phyloP scores from a whole-genome alignment of 2,113 vertebrate genomes.

The Corythaixoides concolor region DNA sequence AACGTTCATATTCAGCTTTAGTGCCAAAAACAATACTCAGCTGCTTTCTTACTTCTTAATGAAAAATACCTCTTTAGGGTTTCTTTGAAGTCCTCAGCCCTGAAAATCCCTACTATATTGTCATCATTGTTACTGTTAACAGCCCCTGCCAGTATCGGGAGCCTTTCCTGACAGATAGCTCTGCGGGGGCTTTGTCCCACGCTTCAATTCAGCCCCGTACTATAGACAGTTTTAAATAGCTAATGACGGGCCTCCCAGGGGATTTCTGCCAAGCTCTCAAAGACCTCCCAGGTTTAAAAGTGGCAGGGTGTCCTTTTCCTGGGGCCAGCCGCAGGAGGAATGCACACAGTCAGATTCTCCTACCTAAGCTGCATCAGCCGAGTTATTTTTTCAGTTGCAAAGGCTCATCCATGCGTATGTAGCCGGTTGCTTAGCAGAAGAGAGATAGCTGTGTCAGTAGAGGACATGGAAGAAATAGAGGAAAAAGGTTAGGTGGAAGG shows the following conservation, averaged over 20 bases:
- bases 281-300: conserved; percentile 64
- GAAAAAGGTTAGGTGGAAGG: background rate
- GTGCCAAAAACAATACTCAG: conserved; percentile 24
- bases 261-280: conserved; percentile 41
- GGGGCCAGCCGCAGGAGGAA: conserved; percentile 45
- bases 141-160: conserved; percentile 32
- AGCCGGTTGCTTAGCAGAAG: conserved; percentile 14
- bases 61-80: conserved; percentile 58
- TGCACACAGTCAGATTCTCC: conserved; percentile 47
- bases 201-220: background rate
- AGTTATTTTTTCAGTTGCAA: conserved; percentile 50
- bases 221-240: conserved; percentile 8
- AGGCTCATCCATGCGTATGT: conserved; percentile 40
- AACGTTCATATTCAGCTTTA: conserved; percentile 31
- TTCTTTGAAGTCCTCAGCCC: conserved; percentile 55
- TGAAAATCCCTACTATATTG: conserved; percentile 24
- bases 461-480: background rate
- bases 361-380: conserved; percentile 50
- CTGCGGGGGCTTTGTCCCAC: conserved; percentile 2
- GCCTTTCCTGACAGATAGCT: conserved; percentile 46
- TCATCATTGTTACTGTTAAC: conserved; percentile 55
- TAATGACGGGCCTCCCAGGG: conserved; percentile 51
- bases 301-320: conserved; percentile 55
- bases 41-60: conserved; percentile 57
- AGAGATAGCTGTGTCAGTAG: conserved; percentile 17